Conservation (phyloP, 2,797 vertebrate species). For the Bovichtus diacanthus region DNA sequence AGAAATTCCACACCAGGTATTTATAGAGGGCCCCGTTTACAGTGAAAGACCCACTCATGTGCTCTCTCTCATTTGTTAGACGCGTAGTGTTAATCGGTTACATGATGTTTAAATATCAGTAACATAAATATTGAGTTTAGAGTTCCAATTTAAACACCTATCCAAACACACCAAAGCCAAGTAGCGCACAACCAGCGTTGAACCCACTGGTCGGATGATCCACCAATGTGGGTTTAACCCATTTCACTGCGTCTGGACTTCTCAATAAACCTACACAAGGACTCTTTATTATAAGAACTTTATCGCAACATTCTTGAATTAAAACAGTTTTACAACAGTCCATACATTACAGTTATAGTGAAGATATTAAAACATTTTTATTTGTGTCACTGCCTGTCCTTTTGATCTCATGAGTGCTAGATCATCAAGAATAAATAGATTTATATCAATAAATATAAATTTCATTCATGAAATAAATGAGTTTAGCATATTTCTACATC, state of each 20-base stretch:
- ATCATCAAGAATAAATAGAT: neutral
- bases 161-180: neutral
- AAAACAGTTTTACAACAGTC: slow-evolving; percentile 18
- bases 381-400: neutral
- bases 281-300: slow-evolving; percentile 26
- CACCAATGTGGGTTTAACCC: neutral
- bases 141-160: neutral
- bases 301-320: neutral
- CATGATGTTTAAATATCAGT: neutral
- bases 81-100: neutral
- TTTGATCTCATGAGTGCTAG: neutral
- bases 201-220: neutral
- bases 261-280: slow-evolving; percentile 21
- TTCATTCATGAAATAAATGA: too few relatives aligned
- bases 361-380: slow-evolving; percentile 16
- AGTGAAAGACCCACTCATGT: neutral
- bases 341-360: slow-evolving; percentile 24
- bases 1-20: neutral
- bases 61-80: neutral
- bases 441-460: too few relatives aligned
- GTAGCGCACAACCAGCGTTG: neutral
- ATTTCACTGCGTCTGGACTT: neutral
- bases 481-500: slow-evolving; percentile 4
- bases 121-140: neutral
- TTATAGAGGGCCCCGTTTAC: neutral